A percentile compares a stretch with the other conserved stretches of the same genome.
phyloP scores from a whole-genome alignment of 2,113 vertebrate species.

The Chelonoidis abingdonii region DNA sequence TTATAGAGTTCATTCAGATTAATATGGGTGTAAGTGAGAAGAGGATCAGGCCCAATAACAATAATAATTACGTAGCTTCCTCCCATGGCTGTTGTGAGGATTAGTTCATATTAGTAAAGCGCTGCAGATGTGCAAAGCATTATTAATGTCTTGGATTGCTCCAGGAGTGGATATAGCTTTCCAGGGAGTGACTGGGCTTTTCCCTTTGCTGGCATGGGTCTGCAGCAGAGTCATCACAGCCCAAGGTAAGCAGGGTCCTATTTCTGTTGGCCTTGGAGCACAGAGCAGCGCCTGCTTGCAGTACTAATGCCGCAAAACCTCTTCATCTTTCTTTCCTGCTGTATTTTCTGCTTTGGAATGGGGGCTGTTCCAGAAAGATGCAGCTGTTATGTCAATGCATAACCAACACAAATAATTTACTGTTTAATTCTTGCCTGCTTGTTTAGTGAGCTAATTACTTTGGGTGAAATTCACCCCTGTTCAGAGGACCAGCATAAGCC shows the following conservation, averaged over 20 bases:
- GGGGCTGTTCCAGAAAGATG: neutral
- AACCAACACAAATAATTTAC: neutral
- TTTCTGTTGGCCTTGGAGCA: neutral
- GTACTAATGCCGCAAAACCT: neutral
- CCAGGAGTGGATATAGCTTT: constrained; percentile 1
- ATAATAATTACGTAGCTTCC: constrained; percentile 47
- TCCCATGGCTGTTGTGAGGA: constrained; percentile 55
- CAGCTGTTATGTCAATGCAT: neutral
- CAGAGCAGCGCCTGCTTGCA: neutral
- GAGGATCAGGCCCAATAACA: constrained; percentile 24
- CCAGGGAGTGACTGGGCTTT: constrained; percentile 44
- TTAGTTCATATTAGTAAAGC: constrained; percentile 67
- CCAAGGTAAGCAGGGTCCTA: neutral
- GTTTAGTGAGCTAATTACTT: neutral
- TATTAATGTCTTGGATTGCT: constrained; percentile 51
- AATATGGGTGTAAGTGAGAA: constrained; percentile 13
- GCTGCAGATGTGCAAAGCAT: constrained; percentile 10
- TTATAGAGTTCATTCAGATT: neutral
- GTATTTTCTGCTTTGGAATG: neutral
- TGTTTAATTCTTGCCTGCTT: neutral
- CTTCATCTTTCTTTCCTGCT: neutral
- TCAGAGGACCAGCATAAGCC: neutral
- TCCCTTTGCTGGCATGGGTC: neutral
- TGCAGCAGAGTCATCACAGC: neutral
- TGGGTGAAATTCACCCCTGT: neutral